These are phyloP conservation scores for Microtus pennsylvanicus DNA, from an alignment of 2,113 vertebrate genomes.

Conservation along the genomic window DNA sequence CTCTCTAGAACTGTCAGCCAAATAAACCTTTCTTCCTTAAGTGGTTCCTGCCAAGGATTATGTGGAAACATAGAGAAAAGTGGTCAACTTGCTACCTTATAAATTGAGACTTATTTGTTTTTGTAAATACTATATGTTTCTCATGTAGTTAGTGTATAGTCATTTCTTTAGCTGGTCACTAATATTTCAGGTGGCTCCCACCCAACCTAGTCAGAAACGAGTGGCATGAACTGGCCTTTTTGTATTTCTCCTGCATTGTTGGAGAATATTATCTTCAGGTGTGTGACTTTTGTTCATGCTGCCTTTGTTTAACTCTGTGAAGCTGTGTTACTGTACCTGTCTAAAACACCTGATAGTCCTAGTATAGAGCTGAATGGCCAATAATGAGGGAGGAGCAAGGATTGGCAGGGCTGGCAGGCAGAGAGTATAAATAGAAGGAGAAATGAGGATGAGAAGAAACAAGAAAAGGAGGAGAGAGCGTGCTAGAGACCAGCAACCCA, in stretches of 20 bases:
- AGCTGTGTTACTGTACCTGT: too few relatives aligned
- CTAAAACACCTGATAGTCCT: too few relatives aligned
- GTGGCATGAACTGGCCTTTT: constrained; percentile 33
- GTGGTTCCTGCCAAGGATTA: not conserved
- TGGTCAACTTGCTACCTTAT: not conserved
- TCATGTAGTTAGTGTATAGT: not conserved
- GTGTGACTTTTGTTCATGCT: too few relatives aligned
- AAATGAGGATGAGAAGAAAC: too few relatives aligned
- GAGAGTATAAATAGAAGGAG: too few relatives aligned
- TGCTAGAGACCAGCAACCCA: too few relatives aligned
- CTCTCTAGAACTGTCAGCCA: not conserved
- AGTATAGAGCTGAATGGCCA: too few relatives aligned
- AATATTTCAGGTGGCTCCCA: constrained; percentile 50
- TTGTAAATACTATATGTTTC: constrained; percentile 48
- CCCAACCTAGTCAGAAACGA: not conserved
- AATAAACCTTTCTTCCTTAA: not conserved
- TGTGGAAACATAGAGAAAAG: not conserved
- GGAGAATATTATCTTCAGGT: too few relatives aligned
- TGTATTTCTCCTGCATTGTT: constrained; percentile 10
- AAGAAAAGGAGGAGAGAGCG: too few relatives aligned
- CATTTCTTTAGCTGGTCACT: constrained; percentile 27
- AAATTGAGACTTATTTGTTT: constrained; percentile 28
- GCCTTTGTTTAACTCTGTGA: too few relatives aligned
- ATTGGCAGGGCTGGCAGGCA: too few relatives aligned
- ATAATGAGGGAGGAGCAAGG: too few relatives aligned